These are phyloP conservation scores for Epicampocera succincta DNA, from an alignment of 2,888 invertebrate species.

Conservation along the genomic window DNA sequence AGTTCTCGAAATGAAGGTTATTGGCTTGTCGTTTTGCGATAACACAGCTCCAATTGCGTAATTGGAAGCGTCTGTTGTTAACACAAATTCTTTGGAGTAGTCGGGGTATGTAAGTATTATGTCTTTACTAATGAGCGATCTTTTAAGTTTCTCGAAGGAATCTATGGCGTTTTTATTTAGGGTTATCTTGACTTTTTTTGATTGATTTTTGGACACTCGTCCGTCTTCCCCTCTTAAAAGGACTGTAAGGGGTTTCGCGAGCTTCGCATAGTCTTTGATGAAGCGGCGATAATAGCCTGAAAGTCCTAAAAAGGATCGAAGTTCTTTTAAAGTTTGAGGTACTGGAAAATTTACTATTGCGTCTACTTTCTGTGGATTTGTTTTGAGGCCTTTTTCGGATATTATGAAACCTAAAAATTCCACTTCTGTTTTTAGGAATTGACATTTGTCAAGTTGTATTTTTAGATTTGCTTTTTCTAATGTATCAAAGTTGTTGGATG, in stretches of 20 bases:
- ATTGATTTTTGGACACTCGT: no score
- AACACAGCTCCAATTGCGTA: conserved; percentile 58
- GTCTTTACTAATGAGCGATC: conserved; percentile 6
- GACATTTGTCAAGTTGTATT: conserved; percentile 1
- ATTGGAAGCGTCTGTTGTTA: conserved; percentile 60
- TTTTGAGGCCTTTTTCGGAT: no score
- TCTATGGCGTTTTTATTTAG: no score
- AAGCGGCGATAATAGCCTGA: no score
- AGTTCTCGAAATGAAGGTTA: conserved; percentile 50
- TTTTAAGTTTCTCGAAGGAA: conserved; percentile 1
- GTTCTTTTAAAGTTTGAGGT: no score
- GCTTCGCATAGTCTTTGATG: no score
- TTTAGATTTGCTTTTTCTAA: conserved; percentile 5
- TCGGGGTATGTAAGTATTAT: conserved; percentile 50
- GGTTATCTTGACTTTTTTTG: no score
- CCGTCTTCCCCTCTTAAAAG: no score
- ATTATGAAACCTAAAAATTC: neutral
- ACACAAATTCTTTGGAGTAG: conserved; percentile 50
- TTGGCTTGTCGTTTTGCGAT: conserved; percentile 46
- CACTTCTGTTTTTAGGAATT: neutral
- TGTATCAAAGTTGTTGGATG: conserved; percentile 5
- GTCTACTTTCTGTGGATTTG: no score
- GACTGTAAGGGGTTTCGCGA: no score
- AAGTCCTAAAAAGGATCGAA: no score
- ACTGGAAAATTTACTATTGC: no score